phyloP scores from a whole-genome alignment of 2,888 invertebrate species.

The Amiota minor region DNA sequence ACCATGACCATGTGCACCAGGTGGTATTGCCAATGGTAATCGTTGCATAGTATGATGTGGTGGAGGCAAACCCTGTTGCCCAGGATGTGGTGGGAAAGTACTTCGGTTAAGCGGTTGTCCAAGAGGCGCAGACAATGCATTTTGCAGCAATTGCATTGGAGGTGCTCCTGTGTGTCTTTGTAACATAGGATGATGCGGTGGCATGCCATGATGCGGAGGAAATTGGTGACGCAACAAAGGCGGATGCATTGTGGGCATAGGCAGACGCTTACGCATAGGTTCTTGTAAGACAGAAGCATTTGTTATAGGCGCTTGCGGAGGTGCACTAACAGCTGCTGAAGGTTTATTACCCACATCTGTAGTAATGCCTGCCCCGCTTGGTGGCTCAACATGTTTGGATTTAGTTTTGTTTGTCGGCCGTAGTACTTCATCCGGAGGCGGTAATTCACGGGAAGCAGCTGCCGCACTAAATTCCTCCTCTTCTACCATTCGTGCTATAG shows the following conservation, averaged over 20 bases:
- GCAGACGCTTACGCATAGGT: conserved; percentile 70
- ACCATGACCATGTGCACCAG: conserved; percentile 37
- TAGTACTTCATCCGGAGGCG: conserved; percentile 72
- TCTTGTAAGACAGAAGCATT: conserved; percentile 72
- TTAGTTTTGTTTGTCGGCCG: conserved; percentile 53
- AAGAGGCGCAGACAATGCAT: conserved; percentile 70
- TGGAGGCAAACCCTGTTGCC: conserved; percentile 50
- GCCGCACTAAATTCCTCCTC: conserved; percentile 78
- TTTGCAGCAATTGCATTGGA: conserved; percentile 65
- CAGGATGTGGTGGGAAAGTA: conserved; percentile 49
- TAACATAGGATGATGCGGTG: conserved; percentile 61
- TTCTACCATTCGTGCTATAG: conserved; percentile 77
- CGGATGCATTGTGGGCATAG: conserved; percentile 72
- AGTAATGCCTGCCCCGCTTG: conserved; percentile 29
- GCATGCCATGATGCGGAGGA: conserved; percentile 50
- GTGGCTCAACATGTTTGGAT: conserved; percentile 42
- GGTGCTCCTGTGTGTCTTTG: conserved; percentile 56
- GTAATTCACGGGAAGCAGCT: conserved; percentile 75
- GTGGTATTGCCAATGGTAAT: conserved; percentile 53
- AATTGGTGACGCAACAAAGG: conserved; percentile 69
- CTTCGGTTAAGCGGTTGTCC: conserved; percentile 65
- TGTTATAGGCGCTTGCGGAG: conserved; percentile 49
- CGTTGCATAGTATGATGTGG: conserved; percentile 47
- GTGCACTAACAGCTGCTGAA: conserved; percentile 29
- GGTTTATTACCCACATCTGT: conserved; percentile 11